Base-by-base conservation (phyloP, 2,888 invertebrate species). In the Lepetodrilus schrolli region DNA sequence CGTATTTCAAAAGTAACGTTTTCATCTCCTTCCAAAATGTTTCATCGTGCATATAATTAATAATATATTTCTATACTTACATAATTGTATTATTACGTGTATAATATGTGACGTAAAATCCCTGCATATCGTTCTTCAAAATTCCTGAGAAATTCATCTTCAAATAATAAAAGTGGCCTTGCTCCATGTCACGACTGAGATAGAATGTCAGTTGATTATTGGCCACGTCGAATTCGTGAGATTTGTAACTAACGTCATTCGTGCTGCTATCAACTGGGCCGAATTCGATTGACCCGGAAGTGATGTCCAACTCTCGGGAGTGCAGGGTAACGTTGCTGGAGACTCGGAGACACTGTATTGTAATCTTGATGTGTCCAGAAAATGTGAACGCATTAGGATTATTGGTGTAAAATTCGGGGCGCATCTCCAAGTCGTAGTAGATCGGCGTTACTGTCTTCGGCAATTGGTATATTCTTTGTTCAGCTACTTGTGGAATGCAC, bases 61-160 rank as follows among this genome's bases (percentile, higher is more conserved):
- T n/a, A 4, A 7, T 51, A 13, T 10, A 65, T 17, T 26, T 23
- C n/a, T 34, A 26, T 36, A 65, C 70, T 47, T 74, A 78, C 78
- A 74, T 69, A 1, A 70, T 66, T 21, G 43, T 36, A 30, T 70
- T 70, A 1, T 50, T 66, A 1, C 72, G 43, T 36, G 74, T 73
- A 34, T 80, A 80, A 20, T 43, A 13, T 20, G 72, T 74, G 43
- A 30, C 26, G 38, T 72, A 74, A 10, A 74, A n/a, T 0, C 74
- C 74, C 2, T 34, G 43, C 13, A 72, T n/a, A 26, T 72, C 72
- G 26, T 66, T 38, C 20, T 94, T 94, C 70, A 96, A 91, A 77
- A 93, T 91, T 0, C 95, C 96, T 17, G 92, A 91, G 85, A 93
- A 96, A 66, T 93, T 92, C 72, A 96, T 93, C 79, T 93, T 91